These are phyloP conservation scores for Myotis yumanensis DNA, from an alignment of 2,113 vertebrate genomes.

Conservation along the genomic window DNA sequence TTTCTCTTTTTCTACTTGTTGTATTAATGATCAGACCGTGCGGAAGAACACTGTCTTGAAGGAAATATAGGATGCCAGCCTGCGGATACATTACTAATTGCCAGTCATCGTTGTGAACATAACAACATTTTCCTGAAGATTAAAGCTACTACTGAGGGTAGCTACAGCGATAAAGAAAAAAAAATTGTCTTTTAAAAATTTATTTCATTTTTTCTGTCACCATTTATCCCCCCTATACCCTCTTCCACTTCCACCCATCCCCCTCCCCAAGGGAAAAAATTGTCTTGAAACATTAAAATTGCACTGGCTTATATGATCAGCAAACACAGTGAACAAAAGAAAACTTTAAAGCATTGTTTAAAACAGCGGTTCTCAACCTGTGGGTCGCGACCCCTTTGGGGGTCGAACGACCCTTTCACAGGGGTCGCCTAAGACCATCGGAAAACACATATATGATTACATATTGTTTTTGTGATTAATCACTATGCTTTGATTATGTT, in stretches of 20 bases:
- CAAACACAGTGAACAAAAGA: slow-evolving; percentile 22
- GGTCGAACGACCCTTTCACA: no score
- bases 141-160: neutral
- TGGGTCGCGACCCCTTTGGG: no score
- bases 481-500: no score
- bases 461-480: no score
- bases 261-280: neutral
- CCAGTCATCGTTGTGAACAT: neutral
- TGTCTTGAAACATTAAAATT: slow-evolving; percentile 34
- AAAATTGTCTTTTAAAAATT: neutral
- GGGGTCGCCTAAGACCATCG: no score
- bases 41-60: slow-evolving; percentile 25
- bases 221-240: no score
- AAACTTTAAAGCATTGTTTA: neutral
- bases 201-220: no score
- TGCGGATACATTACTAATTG: neutral
- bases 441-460: no score
- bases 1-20: neutral
- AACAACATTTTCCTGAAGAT: neutral
- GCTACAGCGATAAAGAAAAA: neutral
- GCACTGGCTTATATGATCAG: neutral
- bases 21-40: neutral
- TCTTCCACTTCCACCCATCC: no score
- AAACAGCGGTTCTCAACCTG: no score
- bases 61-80: neutral